These are phyloP conservation scores for Dasysyrphus albostriatus DNA, from an alignment of 2,888 invertebrate species.

Conservation along the genomic window DNA sequence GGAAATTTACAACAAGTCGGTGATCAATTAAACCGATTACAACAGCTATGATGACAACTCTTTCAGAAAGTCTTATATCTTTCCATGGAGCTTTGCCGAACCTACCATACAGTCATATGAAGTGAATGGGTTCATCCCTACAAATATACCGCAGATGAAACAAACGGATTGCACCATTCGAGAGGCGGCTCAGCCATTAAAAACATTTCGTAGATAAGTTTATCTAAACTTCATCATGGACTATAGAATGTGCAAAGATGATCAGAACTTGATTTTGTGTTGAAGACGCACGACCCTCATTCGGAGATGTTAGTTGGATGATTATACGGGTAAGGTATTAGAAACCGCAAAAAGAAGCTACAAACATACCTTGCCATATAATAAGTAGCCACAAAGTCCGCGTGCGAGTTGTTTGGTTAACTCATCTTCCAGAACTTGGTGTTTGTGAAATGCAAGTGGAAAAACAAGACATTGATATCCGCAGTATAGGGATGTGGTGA, in stretches of 20 bases:
- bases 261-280: conserved; percentile 68
- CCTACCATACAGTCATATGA: neutral
- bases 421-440: conserved; percentile 40
- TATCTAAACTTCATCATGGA: conserved; percentile 58
- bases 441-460: conserved; percentile 49
- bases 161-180: conserved; percentile 39
- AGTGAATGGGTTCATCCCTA: conserved; percentile 45
- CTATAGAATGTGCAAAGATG: conserved; percentile 45
- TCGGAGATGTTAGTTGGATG: conserved; percentile 31
- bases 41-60: conserved; percentile 73
- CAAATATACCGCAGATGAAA: conserved; percentile 1
- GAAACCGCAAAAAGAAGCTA: conserved; percentile 68
- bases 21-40: conserved; percentile 75
- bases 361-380: conserved; percentile 38
- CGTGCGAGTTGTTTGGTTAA: conserved; percentile 69
- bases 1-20: conserved; percentile 55
- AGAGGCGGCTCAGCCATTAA: conserved; percentile 51
- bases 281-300: conserved; percentile 13
- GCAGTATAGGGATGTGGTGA: conserved; percentile 61
- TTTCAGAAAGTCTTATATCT: conserved; percentile 59
- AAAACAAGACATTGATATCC: conserved; percentile 64
- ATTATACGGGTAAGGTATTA: conserved; percentile 46
- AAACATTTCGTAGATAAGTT: conserved; percentile 69
- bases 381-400: conserved; percentile 69
- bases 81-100: neutral